Percentiles rank a stretch among this genome's conserved stretches.
phyloP scores from a whole-genome alignment of 2,797 vertebrate species.

The Otolemur crassicaudatus region DNA sequence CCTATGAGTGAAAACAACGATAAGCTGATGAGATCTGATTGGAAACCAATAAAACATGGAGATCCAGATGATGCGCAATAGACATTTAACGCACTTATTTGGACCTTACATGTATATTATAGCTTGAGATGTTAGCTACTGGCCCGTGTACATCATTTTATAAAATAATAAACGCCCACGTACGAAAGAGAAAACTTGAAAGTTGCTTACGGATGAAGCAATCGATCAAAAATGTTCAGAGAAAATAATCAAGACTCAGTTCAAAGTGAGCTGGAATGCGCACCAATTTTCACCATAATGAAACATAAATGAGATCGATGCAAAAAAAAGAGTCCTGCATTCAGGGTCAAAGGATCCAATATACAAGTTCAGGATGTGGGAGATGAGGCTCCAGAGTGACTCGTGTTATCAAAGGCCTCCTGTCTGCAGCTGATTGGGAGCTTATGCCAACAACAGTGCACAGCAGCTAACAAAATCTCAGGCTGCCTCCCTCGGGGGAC shows the following conservation, averaged over 20 bases:
- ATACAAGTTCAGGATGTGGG: neutral
- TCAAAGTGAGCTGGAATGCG: slow-evolving; percentile 29
- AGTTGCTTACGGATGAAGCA: neutral
- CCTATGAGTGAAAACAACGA: neutral
- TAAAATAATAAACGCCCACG: slow-evolving; percentile 10
- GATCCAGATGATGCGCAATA: neutral
- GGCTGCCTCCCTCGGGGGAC: neutral
- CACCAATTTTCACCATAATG: neutral
- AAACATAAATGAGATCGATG: slow-evolving; percentile 36
- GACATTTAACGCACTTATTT: neutral
- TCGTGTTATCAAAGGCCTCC: neutral
- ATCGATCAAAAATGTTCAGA: slow-evolving; percentile 20
- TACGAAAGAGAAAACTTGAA: neutral
- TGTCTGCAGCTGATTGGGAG: neutral
- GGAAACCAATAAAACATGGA: neutral
- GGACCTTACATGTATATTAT: neutral
- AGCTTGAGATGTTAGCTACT: neutral
- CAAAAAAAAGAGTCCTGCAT: neutral
- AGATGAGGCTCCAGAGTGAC: neutral
- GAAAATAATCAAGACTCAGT: slow-evolving; percentile 35
- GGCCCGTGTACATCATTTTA: neutral
- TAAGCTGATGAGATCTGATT: neutral
- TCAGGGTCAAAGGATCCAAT: neutral
- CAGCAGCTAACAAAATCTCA: neutral
- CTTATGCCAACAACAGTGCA: neutral